Evolutionary conservation across 2,888 invertebrate genomes (phyloP).

Genomic region (Caenorhabditis zanzibari): DNA sequence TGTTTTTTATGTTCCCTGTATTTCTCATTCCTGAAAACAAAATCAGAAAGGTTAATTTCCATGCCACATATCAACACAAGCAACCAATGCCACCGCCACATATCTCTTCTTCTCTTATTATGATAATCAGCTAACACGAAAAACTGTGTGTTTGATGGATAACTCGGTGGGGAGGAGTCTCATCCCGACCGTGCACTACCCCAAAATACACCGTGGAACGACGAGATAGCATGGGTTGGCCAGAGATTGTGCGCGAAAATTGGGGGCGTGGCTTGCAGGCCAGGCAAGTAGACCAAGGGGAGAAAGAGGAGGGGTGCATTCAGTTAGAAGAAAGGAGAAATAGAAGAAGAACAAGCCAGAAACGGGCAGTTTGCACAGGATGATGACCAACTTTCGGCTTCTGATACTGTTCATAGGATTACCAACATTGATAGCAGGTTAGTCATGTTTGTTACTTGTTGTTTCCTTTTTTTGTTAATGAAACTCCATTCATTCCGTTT

Average conservation of each 20-base stretch:
- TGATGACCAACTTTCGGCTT: slow-evolving; percentile 11
- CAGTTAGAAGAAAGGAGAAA: slow-evolving; percentile 28
- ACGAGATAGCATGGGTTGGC: slow-evolving; percentile 24
- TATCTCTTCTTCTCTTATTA: not conserved
- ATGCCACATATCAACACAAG: not conserved
- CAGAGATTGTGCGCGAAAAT: slow-evolving; percentile 44
- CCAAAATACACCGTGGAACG: not conserved
- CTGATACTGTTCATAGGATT: slow-evolving; percentile 13
- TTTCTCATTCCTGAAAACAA: not conserved
- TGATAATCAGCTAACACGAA: slow-evolving; percentile 16
- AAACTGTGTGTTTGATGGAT: slow-evolving; percentile 6
- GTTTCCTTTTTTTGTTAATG: not conserved
- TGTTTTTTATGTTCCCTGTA: not conserved
- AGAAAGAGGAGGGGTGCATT: slow-evolving; percentile 38
- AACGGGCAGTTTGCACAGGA: slow-evolving; percentile 14
- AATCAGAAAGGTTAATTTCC: not conserved
- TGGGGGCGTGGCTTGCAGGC: slow-evolving; percentile 49
- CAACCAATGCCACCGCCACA: not conserved
- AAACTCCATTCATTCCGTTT: too few species aligned
- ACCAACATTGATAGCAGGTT: slow-evolving; percentile 35
- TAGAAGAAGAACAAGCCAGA: slow-evolving; percentile 6
- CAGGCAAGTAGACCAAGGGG: slow-evolving; percentile 43
- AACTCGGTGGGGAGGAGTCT: slow-evolving; percentile 28
- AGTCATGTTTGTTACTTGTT: too few species aligned
- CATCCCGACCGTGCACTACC: slow-evolving; percentile 21